phyloP scores from a whole-genome alignment of 53 echinoderm and acorn worm species.

The Luidia sarsii region DNA sequence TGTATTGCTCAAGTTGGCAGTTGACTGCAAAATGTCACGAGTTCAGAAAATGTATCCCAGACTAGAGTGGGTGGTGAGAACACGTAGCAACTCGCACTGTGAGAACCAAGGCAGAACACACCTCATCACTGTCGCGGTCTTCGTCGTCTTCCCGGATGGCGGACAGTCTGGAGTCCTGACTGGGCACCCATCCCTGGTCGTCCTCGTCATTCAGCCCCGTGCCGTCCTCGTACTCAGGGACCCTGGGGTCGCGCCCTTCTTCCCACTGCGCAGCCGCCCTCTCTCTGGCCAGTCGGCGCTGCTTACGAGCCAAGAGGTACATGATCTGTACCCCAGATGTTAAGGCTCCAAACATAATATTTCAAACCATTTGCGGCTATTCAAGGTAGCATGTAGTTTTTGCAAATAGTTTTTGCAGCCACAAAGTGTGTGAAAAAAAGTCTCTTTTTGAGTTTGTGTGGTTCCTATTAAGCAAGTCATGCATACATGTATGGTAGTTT shows the following conservation, averaged over 20 bases:
- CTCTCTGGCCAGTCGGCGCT: conserved; percentile 4
- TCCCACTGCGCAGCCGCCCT: conserved; percentile 29
- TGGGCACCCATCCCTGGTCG: neutral
- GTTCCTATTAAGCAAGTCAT: neutral
- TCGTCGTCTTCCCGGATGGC: conserved; percentile 42
- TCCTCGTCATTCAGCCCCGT: conserved; percentile 4
- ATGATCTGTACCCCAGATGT: neutral
- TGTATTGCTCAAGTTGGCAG: too few relatives aligned
- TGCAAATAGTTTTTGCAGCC: neutral
- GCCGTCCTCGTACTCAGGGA: neutral
- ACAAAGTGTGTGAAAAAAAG: neutral
- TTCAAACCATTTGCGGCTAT: neutral
- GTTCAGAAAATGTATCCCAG: too few relatives aligned
- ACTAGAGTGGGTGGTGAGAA: too few relatives aligned
- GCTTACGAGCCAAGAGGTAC: conserved; percentile 35
- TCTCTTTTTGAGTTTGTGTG: neutral
- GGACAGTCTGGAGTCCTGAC: conserved; percentile 12
- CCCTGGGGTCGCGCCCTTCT: neutral
- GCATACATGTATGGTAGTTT: too few relatives aligned
- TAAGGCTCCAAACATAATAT: too few relatives aligned
- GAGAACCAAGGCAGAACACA: too few relatives aligned
- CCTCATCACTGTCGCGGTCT: conserved; percentile 22
- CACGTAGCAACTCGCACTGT: too few relatives aligned
- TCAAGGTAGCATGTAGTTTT: neutral
- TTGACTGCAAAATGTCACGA: too few relatives aligned